A percentile compares a stretch with the other conserved stretches of the same genome.
Evolutionary conservation across 2,113 vertebrate genomes (phyloP).

Genomic region (Coryphaenoides rupestris): DNA sequence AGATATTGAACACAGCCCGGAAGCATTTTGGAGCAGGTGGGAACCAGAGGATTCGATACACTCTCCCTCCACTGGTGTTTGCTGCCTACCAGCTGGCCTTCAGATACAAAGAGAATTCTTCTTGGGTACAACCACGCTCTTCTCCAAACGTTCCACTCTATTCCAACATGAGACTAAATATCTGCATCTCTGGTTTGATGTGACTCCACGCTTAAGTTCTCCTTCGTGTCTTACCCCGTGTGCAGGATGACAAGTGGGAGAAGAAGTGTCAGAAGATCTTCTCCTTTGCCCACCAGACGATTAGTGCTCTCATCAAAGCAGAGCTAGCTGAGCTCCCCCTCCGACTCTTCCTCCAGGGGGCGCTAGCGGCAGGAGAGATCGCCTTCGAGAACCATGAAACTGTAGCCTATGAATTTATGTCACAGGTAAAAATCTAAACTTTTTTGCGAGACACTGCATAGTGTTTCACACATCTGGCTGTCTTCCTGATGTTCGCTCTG

Average conservation of each 20-base stretch:
- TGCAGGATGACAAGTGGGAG: conserved; percentile 97
- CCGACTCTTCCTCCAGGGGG: conserved; percentile 94
- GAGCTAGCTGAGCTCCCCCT: conserved; percentile 94
- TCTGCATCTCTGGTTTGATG: background rate
- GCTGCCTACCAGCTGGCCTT: conserved; percentile 96
- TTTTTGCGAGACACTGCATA: too few relatives aligned
- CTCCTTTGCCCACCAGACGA: conserved; percentile 96
- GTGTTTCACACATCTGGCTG: too few relatives aligned
- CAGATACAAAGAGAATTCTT: conserved; percentile 94
- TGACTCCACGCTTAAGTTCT: background rate
- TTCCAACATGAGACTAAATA: background rate
- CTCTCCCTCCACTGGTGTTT: conserved; percentile 91
- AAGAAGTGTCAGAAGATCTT: conserved; percentile 99
- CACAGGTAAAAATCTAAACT: conserved; percentile 77
- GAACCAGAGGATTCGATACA: conserved; percentile 95
- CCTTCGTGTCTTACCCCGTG: too few relatives aligned
- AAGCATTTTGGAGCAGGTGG: conserved; percentile 98
- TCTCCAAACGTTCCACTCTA: background rate
- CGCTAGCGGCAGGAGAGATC: conserved; percentile 93
- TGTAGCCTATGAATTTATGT: conserved; percentile 98
- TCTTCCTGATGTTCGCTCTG: too few relatives aligned
- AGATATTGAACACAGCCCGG: conserved; percentile 96
- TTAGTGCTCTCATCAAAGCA: conserved; percentile 96
- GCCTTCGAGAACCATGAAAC: conserved; percentile 98
- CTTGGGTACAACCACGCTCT: conserved; percentile 65